phyloP scores from a whole-genome alignment of 2,113 vertebrate species.

The Campylomormyrus tamandua region DNA sequence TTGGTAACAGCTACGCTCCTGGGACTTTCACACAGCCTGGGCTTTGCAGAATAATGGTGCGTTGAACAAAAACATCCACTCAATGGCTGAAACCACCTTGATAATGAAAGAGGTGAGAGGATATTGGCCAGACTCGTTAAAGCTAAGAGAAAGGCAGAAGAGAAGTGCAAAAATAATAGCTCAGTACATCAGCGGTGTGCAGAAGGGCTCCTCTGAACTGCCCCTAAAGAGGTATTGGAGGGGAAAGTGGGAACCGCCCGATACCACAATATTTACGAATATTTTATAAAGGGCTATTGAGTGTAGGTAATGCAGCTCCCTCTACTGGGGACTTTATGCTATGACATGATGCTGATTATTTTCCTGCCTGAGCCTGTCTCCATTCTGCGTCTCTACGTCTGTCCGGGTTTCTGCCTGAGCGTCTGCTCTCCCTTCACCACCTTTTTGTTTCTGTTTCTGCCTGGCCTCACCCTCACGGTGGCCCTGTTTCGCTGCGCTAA shows the following conservation, averaged over 20 bases:
- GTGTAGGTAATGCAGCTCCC: background rate
- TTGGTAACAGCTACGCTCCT: background rate
- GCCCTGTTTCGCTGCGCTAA: background rate
- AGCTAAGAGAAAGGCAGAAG: background rate
- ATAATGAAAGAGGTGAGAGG: background rate
- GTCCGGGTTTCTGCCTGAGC: background rate
- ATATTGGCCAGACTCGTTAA: background rate
- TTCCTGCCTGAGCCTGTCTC: background rate
- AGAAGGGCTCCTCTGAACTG: background rate
- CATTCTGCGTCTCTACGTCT: background rate
- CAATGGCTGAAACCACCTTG: background rate
- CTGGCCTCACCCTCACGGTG: background rate
- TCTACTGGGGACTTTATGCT: background rate
- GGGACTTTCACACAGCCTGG: background rate
- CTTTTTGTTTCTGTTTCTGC: background rate
- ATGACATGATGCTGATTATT: background rate
- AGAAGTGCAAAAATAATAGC: background rate
- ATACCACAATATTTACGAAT: background rate
- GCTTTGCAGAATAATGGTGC: background rate
- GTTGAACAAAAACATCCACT: background rate
- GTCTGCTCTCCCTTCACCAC: background rate
- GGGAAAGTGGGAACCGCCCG: background rate
- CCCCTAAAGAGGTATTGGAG: background rate
- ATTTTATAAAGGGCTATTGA: background rate
- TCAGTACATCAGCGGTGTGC: background rate